phyloP scores from a whole-genome alignment of 1,140 invertebrate genomes.

The Cecropterus lyciades region DNA sequence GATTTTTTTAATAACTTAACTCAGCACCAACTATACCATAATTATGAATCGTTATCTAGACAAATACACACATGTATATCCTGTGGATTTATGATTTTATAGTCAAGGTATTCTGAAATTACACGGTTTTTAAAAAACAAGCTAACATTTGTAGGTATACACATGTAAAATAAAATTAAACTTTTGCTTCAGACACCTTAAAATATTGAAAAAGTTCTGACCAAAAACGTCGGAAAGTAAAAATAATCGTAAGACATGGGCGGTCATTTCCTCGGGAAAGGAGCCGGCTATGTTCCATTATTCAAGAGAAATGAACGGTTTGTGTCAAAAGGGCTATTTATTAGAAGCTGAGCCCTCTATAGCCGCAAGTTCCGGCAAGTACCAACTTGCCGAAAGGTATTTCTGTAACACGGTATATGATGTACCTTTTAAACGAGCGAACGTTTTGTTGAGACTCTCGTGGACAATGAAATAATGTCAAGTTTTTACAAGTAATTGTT shows the following conservation, averaged over 20 bases:
- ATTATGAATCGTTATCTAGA: no score
- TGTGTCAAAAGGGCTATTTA: constrained; percentile 35
- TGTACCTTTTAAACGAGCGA: no score
- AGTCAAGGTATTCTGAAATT: no score
- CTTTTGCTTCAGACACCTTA: constrained; percentile 9
- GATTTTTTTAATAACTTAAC: no score
- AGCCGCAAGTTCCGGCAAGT: no score
- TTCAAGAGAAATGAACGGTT: constrained; percentile 37
- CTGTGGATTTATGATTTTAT: no score
- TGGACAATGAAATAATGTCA: no score
- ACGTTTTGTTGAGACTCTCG: no score
- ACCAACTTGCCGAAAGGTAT: constrained; percentile 17
- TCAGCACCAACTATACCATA: no score
- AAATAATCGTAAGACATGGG: constrained; percentile 27
- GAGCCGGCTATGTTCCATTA: constrained; percentile 34
- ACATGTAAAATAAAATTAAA: not conserved
- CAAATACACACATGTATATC: no score
- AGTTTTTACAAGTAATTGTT: no score
- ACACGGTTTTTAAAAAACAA: no score
- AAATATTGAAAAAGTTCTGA: constrained; percentile 27
- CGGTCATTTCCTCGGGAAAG: constrained; percentile 28
- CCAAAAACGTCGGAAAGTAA: constrained; percentile 25
- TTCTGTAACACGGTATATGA: not conserved
- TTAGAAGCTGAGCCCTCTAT: constrained; percentile 29
- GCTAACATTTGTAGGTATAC: not conserved